Evolutionary conservation across 2,888 invertebrate species (phyloP), one percentile per base, ranked within the genome.

Genomic region (Lagria hirta): DNA sequence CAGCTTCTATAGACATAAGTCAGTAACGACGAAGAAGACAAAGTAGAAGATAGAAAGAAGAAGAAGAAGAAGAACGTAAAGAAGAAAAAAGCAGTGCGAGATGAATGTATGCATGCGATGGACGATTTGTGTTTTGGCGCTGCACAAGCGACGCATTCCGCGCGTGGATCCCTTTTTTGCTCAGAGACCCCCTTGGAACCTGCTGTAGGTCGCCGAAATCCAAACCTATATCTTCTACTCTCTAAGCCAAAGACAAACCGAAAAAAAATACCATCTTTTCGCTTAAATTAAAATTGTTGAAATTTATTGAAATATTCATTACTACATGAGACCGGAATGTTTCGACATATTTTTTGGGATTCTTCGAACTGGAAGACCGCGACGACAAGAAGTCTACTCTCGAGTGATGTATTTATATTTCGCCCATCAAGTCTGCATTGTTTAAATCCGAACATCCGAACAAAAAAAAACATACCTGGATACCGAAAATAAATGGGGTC

Each of bases 51-150:
- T n/a, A n/a, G n/a, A n/a, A n/a, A n/a, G n/a, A n/a, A n/a, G n/a
- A n/a, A n/a, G n/a, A n/a, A n/a, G n/a, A n/a, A n/a, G n/a, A n/a
- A n/a, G n/a, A n/a, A n/a, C n/a, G n/a, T n/a, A n/a, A n/a, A n/a
- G n/a, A n/a, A n/a, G n/a, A n/a, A 60, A 68, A 66, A 68, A 68
- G 62, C 61, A 57, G 62, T 57, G 61, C 52, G 64, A 65, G 68
- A 68, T 68, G 69, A 68, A 69, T 68, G 66, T 63, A 61, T 65
- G 64, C 65, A 64, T 64, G 66, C 62, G 67, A 55, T 57, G 60
- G 60, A 58, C 66, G 66, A 70, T 70, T 69, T 69, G 69, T 69
- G 69, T 69, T 69, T 70, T 70, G 67, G 68, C 70, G 70, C 69
- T 68, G 66, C 54, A 32, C 58, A 58, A 62, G 67, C 67, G 66